Conservation (phyloP, 2,888 invertebrate genomes). For the Tineola bisselliella region DNA sequence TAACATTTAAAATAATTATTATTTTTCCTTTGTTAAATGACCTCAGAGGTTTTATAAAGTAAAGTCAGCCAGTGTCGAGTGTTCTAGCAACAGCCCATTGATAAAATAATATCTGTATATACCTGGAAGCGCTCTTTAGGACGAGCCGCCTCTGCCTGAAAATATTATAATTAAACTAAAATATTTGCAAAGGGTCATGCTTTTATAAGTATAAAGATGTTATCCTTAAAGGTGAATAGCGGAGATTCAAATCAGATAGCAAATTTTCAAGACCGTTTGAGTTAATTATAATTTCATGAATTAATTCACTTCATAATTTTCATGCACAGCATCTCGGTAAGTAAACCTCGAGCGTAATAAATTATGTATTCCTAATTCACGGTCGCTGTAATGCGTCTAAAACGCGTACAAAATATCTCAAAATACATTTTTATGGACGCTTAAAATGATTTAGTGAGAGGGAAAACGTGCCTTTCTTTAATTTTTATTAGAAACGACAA, state of each 20-base stretch:
- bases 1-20: too few species aligned
- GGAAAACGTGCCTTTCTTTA: conserved; percentile 10
- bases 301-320: conserved; percentile 11
- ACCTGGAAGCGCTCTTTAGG: too few species aligned
- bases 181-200: too few species aligned
- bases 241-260: background rate
- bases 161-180: too few species aligned
- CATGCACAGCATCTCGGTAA: conserved; percentile 2
- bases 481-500: background rate
- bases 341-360: conserved; percentile 8
- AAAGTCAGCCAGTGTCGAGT: too few species aligned
- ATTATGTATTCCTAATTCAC: conserved; percentile 13
- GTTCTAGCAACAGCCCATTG: too few species aligned
- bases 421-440: conserved; percentile 12
- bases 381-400: conserved; percentile 10
- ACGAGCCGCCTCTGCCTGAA: too few species aligned
- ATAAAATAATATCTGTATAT: too few species aligned
- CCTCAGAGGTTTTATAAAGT: too few species aligned
- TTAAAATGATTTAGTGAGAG: conserved; percentile 12
- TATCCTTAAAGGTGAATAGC: too few species aligned
- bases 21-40: too few species aligned
- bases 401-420: conserved; percentile 13
- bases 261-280: background rate
- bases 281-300: conserved; percentile 11
- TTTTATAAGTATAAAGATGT: too few species aligned